Base-by-base conservation (phyloP, 1,140 invertebrate genomes). In the Diachasmimorpha longicaudata region DNA sequence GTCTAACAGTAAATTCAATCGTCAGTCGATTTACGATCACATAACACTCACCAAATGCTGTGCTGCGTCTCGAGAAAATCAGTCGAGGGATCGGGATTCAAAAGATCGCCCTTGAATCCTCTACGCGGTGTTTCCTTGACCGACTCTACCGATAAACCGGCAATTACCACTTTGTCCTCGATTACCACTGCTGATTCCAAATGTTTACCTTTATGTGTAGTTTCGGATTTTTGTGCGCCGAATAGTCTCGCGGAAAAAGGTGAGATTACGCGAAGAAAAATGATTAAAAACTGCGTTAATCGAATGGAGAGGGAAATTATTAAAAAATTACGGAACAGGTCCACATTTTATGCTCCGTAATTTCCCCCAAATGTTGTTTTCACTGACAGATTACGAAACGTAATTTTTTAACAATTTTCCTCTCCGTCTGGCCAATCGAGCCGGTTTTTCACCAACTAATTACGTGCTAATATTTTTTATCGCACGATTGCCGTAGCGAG, bases 61-160 rank as follows among this genome's bases (percentile, higher is more conserved):
- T 87, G 86, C 75, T 87, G 86, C 58, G 85, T 87, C 36, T 84
- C 86, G 72, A 84, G 80, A 72, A 84, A 81, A 71, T 79, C 80
- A 44, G 66, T 69, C 78, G 78, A 76, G 79, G 37, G 55, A 68
- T 67, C 75, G 63, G 42, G 19, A 37, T 31, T 46, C 13, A 55
- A 72, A 72, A 72, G 74, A 55, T 23, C 67, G n/a, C 25, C 73
- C 52, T 74, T 67, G 36, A 77, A 77, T 8, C 75, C 77, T 14
- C 77, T 76, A 39, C 70, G 37, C 5, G 31, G 25, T 13, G 0
- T 58, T 21, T 9, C 48, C 37, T 70, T 46, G 23, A 75, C 23
- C 16, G 39, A 75, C 44, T 13, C 19, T 21, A 31, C 75, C 70
- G 68, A 37, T n/a, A 48, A 42, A 55, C 25, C n/a, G 37, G 42